Evolutionary conservation across 2,113 vertebrate genomes (phyloP), one percentile per base, ranked within the genome.

Genomic region (Choloepus hoffmanni): DNA sequence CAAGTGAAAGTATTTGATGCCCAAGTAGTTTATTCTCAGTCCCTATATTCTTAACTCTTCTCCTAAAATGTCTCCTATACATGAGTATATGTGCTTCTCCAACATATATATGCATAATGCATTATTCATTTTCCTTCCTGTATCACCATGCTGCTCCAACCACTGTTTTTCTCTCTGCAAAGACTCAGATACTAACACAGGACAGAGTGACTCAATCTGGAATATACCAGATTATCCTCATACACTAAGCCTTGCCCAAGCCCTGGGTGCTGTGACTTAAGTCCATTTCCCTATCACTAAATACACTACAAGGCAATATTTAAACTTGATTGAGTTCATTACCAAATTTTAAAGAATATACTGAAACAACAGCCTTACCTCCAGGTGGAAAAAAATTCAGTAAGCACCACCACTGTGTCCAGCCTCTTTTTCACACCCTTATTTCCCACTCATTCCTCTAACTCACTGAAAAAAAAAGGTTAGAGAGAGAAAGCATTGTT

Each of bases 81-180:
- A 8, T 23, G 48, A 72, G 11, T 11, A 0, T 12, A 16, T 3
- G 33, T 30, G 23, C 0, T 16, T 70, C 40, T 10, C 23, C 5
- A 33, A 12, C 50, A 18, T 30, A 28, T 2, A 72, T 68, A 10
- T 1, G 19, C 16, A 7, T 16, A 24, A 19, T 28, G 23, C 68
- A 19, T 58, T 60, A 16, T 33, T 82, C 26, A 21, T 48, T 43
- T 12, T 50, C 24, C 45, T 50, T 48, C 40, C 48, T 55, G 15
- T 21, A 79, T 10, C 53, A 58, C 24, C 4, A 2, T 23, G 2
- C 4, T 30, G 2, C 18, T 92, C 63, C 50, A 76, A 3, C 10
- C 12, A 16, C 55, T 58, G 84, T 18, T 60, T 19, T 45, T 53
- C 36, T 72, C 33, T 36, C 40, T 26, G 62, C 2, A 94, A 45